Conservation (phyloP, 2,113 vertebrate genomes). For the Trichechus manatus region DNA sequence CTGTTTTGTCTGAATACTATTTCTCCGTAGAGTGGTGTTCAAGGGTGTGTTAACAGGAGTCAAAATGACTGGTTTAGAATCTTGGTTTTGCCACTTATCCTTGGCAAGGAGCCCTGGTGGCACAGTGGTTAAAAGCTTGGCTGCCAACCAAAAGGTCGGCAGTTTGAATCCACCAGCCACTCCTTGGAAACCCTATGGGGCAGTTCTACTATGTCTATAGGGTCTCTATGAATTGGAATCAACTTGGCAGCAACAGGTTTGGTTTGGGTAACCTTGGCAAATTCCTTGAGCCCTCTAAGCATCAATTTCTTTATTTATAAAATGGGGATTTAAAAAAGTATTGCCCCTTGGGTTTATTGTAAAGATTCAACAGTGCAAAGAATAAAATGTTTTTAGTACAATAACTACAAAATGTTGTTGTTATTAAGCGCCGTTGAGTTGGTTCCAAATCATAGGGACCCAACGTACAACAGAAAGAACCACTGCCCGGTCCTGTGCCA, state of each 20-base stretch:
- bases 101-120: neutral
- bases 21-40: neutral
- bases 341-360: neutral
- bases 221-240: too few relatives aligned
- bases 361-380: constrained; percentile 33
- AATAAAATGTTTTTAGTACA: neutral
- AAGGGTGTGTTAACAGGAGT: neutral
- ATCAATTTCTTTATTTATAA: constrained; percentile 31
- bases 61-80: neutral
- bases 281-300: neutral
- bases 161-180: too few relatives aligned
- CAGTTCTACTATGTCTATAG: too few relatives aligned
- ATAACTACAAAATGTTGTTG: neutral
- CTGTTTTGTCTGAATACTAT: neutral
- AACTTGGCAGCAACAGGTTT: too few relatives aligned
- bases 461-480: too few relatives aligned
- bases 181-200: too few relatives aligned
- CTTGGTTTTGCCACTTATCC: neutral
- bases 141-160: too few relatives aligned
- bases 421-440: too few relatives aligned
- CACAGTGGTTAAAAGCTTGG: too few relatives aligned
- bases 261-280: neutral
- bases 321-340: constrained; percentile 7
- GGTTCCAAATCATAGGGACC: too few relatives aligned
- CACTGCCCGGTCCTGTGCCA: too few relatives aligned